Evolutionary conservation across 2,888 invertebrate species (phyloP), one percentile per base, ranked within the genome.

Genomic region (Aphodius granarius): DNA sequence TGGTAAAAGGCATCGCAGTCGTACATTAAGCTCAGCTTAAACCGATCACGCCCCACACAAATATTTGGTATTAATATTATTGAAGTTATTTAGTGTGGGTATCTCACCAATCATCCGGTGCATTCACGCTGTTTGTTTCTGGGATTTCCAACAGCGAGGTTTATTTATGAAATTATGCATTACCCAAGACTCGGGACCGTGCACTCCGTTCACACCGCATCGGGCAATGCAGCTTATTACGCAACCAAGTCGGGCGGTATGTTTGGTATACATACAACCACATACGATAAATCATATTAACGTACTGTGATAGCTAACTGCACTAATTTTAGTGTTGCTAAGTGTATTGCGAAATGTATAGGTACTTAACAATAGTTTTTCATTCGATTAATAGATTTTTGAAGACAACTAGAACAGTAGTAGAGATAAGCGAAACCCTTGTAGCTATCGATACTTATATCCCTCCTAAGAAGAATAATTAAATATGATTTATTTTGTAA

Each of bases 401-500:
- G 62, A 63, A 5, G 64, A 74, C 70, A 71, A 74, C 71, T 74
- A 64, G 71, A 74, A 74, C 71, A 68, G 21, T 70, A 71, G 71
- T 64, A 23, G 71, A 23, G 71, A 6, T 43, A 43, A 43, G 6
- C 43, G 13, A 9, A 43, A 43, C 43, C 43, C 9, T 43, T 43
- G 13, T 43, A 43, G 43, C 9, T 68, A 68, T 68, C 21, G 68
- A 68, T 68, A 65, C 19, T 65, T 65, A 19, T 65, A 22, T 20
- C 68, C 43, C 43, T 43, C 43, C 43, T 22, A 72, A 68, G 72
- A 71, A 70, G 71, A 74, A 76, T 74, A 66, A 75, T 77, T 77
- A 75, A 74, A 71, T 43, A 74, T 77, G 77, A 77, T 77, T 77
- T 77, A 77, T 77, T 75, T 43, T 63, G 72, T 77, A 77, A 77